These are phyloP conservation scores for Sparidentex hasta DNA, from an alignment of 2,797 vertebrate genomes.

Conservation along the genomic window DNA sequence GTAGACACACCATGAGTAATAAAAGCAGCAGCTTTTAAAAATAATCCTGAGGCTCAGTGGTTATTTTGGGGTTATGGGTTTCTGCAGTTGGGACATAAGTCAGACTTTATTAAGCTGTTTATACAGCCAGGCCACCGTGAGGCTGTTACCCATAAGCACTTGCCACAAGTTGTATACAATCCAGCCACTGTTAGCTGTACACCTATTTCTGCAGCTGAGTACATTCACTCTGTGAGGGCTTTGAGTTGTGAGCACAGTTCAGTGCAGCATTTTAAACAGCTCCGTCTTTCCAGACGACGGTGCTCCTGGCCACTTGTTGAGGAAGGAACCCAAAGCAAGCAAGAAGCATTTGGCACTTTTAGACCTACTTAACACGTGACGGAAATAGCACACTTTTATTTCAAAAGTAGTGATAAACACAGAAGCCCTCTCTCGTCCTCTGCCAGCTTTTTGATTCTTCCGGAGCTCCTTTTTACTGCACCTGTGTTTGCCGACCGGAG, in stretches of 20 bases:
- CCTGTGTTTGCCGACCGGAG: conserved; percentile 54
- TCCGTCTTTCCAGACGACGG: conserved; percentile 4
- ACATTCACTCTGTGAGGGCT: conserved; percentile 33
- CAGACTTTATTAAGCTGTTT: conserved; percentile 59
- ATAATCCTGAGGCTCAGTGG: conserved; percentile 33
- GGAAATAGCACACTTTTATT: conserved; percentile 47
- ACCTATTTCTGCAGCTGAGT: conserved; percentile 47
- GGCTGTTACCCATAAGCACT: conserved; percentile 54
- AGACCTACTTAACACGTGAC: conserved; percentile 17
- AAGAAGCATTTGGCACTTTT: conserved; percentile 27
- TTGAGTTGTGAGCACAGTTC: conserved; percentile 5
- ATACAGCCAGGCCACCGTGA: conserved; percentile 50
- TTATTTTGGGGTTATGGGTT: conserved; percentile 47
- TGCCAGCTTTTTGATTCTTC: conserved; percentile 47
- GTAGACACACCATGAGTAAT: conserved; percentile 16
- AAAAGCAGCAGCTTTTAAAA: conserved; percentile 49
- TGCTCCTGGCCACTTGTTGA: conserved; percentile 18
- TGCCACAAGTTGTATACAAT: conserved; percentile 58
- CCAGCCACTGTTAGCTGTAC: conserved; percentile 49
- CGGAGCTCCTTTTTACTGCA: conserved; percentile 48
- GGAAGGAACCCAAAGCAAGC: conserved; percentile 27
- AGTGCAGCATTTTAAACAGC: conserved; percentile 19
- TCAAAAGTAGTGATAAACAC: conserved; percentile 52
- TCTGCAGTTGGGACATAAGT: conserved; percentile 53
- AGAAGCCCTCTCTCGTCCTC: conserved; percentile 19